phyloP scores from a whole-genome alignment of 2,888 invertebrate species.

The Chaetoderma sp. region DNA sequence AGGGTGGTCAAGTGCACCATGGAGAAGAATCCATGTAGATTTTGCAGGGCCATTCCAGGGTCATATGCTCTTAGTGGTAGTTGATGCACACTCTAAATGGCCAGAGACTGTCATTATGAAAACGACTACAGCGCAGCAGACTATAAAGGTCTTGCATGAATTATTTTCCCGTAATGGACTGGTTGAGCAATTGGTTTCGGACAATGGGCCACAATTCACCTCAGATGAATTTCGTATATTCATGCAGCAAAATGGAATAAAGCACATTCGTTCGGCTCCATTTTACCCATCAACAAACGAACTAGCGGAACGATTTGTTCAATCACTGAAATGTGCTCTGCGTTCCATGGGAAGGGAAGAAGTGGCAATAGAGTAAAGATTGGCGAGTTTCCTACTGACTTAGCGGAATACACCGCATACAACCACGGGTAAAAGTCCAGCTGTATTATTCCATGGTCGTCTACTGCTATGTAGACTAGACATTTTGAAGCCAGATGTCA shows the following conservation, averaged over 20 bases:
- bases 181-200: constrained; percentile 51
- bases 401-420: constrained; percentile 23
- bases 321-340: constrained; percentile 36
- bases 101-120: constrained; percentile 55
- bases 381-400: constrained; percentile 5
- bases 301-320: constrained; percentile 47
- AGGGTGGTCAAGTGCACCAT: constrained; percentile 49
- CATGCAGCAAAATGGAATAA: constrained; percentile 39
- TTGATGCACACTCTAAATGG: constrained; percentile 70
- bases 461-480: background rate
- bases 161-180: constrained; percentile 46
- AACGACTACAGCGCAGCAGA: constrained; percentile 26
- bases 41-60: constrained; percentile 67
- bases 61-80: constrained; percentile 54
- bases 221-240: constrained; percentile 43
- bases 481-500: background rate
- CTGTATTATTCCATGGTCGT: background rate
- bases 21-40: constrained; percentile 69
- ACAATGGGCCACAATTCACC: constrained; percentile 58
- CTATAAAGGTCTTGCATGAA: constrained; percentile 35
- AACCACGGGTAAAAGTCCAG: constrained; percentile 14
- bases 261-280: constrained; percentile 38
- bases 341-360: background rate
- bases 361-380: background rate
- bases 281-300: constrained; percentile 55